A percentile compares a stretch with the other conserved stretches of the same genome.
These are phyloP conservation scores for Eubasilissa regina DNA, from an alignment of 1,140 invertebrate genomes.

Conservation along the genomic window DNA sequence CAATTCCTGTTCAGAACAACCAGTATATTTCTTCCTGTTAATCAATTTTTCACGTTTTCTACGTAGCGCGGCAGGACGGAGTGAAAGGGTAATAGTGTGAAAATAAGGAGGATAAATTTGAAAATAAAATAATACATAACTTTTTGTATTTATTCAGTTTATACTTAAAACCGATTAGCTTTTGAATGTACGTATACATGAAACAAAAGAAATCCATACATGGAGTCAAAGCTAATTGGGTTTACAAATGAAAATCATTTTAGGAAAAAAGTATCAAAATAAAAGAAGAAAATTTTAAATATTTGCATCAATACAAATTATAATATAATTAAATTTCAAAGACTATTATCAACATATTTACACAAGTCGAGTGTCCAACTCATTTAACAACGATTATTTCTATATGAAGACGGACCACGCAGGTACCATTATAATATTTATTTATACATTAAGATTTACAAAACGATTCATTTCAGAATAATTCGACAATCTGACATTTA, in stretches of 20 bases:
- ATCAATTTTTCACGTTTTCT: no score
- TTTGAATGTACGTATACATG: slow-evolving; percentile 52
- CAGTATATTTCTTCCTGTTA: no score
- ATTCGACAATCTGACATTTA: slow-evolving; percentile 15
- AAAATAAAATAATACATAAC: slow-evolving; percentile 7
- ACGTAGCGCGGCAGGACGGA: no score
- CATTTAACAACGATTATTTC: slow-evolving; percentile 43
- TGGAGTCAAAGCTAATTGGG: slow-evolving; percentile 48
- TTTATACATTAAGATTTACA: slow-evolving; percentile 50
- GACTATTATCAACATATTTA: slow-evolving; percentile 58
- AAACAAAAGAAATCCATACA: slow-evolving; percentile 46
- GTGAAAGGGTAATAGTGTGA: no score
- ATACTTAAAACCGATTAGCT: slow-evolving; percentile 56
- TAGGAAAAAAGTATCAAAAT: slow-evolving; percentile 44
- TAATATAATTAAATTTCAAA: slow-evolving; percentile 51
- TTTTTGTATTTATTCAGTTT: slow-evolving; percentile 53
- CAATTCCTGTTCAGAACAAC: no score
- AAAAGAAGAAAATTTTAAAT: slow-evolving; percentile 50
- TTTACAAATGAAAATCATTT: slow-evolving; percentile 38
- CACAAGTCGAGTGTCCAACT: slow-evolving; percentile 46
- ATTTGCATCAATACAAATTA: slow-evolving; percentile 52
- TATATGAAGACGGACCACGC: slow-evolving; percentile 41
- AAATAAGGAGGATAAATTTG: not conserved
- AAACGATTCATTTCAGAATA: slow-evolving; percentile 26
- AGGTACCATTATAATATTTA: slow-evolving; percentile 48